Evolutionary conservation across 2,888 invertebrate species (phyloP).

Genomic region (Fissipunctia ypsillon): DNA sequence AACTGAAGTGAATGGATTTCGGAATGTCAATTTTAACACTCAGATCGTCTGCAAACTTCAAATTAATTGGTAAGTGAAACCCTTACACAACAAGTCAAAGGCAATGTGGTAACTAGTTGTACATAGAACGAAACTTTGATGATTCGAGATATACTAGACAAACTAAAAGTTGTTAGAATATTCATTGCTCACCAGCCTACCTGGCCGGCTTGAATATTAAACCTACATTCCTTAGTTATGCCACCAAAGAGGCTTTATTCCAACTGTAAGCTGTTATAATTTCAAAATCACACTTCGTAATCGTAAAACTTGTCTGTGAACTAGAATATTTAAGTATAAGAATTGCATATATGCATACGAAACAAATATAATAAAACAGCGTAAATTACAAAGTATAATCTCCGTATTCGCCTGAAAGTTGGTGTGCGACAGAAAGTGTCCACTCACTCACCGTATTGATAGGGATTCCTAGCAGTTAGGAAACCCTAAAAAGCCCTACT

Average conservation of each 20-base stretch:
- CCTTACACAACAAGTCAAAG: constrained; percentile 14
- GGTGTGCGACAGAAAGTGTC: constrained; percentile 29
- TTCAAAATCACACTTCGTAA: neutral
- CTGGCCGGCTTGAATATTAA: constrained; percentile 48
- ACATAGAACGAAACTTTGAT: constrained; percentile 22
- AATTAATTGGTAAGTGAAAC: neutral
- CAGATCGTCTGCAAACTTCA: neutral
- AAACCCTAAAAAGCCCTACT: constrained; percentile 62
- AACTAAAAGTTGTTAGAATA: constrained; percentile 53
- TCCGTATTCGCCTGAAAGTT: constrained; percentile 17
- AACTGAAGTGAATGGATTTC: constrained; percentile 2
- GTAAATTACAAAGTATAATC: neutral
- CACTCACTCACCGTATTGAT: constrained; percentile 41
- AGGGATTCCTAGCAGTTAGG: constrained; percentile 55
- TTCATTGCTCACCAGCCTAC: constrained; percentile 53
- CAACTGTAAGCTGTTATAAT: constrained; percentile 5
- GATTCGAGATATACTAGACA: constrained; percentile 26
- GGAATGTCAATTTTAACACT: neutral
- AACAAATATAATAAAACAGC: neutral
- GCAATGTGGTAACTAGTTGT: constrained; percentile 18
- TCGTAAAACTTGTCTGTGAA: neutral
- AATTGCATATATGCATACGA: neutral
- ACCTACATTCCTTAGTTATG: constrained; percentile 27
- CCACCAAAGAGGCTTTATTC: constrained; percentile 30
- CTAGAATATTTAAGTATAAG: neutral